Evolutionary conservation across 2,888 invertebrate genomes (phyloP).

Genomic region (Cheilosia grossa): DNA sequence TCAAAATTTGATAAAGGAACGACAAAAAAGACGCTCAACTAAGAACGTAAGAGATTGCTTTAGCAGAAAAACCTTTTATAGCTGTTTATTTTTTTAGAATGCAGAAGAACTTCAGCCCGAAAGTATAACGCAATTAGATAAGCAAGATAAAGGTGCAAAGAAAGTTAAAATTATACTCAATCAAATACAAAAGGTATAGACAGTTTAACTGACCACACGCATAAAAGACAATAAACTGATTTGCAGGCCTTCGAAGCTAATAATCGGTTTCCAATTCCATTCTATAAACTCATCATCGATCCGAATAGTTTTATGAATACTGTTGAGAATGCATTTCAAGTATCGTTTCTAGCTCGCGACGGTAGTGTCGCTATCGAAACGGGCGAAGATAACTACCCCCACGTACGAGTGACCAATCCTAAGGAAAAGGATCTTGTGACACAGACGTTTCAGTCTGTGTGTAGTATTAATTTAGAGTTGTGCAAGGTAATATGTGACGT

Average conservation of each 20-base stretch:
- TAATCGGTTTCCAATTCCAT: slow-evolving; percentile 84
- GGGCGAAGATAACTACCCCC: slow-evolving; percentile 81
- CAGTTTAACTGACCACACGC: too few relatives aligned
- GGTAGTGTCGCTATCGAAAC: slow-evolving; percentile 83
- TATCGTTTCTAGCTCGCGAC: slow-evolving; percentile 85
- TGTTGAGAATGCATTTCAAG: slow-evolving; percentile 86
- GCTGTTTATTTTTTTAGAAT: slow-evolving; percentile 75
- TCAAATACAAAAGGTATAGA: slow-evolving; percentile 80
- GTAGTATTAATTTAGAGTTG: slow-evolving; percentile 77
- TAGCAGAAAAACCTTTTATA: too few relatives aligned
- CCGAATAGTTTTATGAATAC: slow-evolving; percentile 85
- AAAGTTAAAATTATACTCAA: slow-evolving; percentile 84
- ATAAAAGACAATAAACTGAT: too few relatives aligned
- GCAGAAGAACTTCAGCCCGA: slow-evolving; percentile 83
- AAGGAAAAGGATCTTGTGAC: slow-evolving; percentile 64
- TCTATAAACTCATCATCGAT: slow-evolving; percentile 85
- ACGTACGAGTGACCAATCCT: slow-evolving; percentile 76
- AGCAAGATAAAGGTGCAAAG: slow-evolving; percentile 84
- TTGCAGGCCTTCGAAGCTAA: slow-evolving; percentile 80
- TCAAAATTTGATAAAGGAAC: slow-evolving; percentile 78
- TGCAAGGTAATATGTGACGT: slow-evolving; percentile 75
- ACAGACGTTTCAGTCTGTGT: slow-evolving; percentile 78
- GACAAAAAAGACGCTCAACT: slow-evolving; percentile 79
- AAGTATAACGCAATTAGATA: slow-evolving; percentile 83
- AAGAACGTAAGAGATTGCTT: slow-evolving; percentile 72